Base-by-base conservation (phyloP, 1,140 invertebrate genomes). In the Plectrocnemia conspersa region DNA sequence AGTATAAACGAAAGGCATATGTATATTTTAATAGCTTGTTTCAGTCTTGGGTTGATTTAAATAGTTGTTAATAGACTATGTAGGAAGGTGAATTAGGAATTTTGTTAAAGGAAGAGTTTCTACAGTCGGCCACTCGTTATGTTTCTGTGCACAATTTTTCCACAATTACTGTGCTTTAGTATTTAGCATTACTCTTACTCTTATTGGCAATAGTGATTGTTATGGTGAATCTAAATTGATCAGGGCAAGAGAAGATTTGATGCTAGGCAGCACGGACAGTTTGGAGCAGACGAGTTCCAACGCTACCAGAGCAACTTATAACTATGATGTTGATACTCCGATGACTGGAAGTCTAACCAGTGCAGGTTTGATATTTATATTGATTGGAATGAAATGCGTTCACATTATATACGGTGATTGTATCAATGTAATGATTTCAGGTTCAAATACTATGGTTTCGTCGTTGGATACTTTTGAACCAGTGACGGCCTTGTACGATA, bases 281-380 rank as follows among this genome's bases (percentile, higher is more conserved):
- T 60, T 84, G 15, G 82, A 84, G 58, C 81, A 81, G 7, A 82
- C 83, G 0, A 87, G 84, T 63, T 88, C 86, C 1, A 84, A 85
- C 11, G 86, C 84, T 0, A 89, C 86, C 0, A 81, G 86, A 64
- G 87, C 87, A 13, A 89, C 86, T n/a, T 89, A 86, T 64, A 86
- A 88, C 62, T 86, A 85, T 64, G 86, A 89, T 68, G 85, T 83
- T 0, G 86, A 89, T 64, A 89, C 87, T 0, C 78, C 86, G 15
- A 88, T 88, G 82, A 89, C 86, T 3, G 85, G 85, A 13, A 89
- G 86, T 69, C 79, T 89, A 32, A 88, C 86, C 22, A 88, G 86
- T 69, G 83, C 81, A 63, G 74, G 74, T 76, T 66, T 67, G 64
- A 22, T 15, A 48, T 22, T 16, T 38, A 22, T 16, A 7, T 45